These are phyloP conservation scores for Sprattus sprattus DNA, from an alignment of 2,113 vertebrate species.

Conservation along the genomic window DNA sequence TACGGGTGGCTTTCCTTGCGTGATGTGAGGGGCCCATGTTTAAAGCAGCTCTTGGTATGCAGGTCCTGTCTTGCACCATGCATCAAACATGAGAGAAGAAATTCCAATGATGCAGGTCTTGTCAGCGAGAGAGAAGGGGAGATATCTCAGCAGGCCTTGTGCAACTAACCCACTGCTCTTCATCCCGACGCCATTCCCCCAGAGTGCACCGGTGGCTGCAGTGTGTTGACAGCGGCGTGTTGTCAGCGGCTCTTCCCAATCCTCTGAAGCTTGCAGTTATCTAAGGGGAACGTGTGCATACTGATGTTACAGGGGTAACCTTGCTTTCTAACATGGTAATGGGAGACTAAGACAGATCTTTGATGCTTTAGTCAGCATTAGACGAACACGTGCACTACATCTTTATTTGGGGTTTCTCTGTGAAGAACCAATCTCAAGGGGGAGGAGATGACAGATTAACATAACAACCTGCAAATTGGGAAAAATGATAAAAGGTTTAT, in stretches of 20 bases:
- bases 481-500: not conserved
- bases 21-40: not conserved
- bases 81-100: constrained; percentile 28
- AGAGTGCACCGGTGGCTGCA: not conserved
- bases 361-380: not conserved
- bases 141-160: constrained; percentile 14
- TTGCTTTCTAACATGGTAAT: not conserved
- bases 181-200: not conserved
- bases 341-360: not conserved
- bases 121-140: not conserved
- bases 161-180: not conserved
- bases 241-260: not conserved
- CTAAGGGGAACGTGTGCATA: not conserved
- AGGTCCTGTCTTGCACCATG: not conserved
- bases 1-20: not conserved
- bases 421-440: not conserved
- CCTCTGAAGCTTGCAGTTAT: not conserved
- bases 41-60: constrained; percentile 19
- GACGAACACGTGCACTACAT: not conserved
- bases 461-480: not conserved
- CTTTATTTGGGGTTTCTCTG: not conserved
- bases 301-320: not conserved
- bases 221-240: not conserved
- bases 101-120: not conserved
- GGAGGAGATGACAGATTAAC: not conserved